A percentile compares a stretch with the other conserved stretches of the same genome.
These are phyloP conservation scores for Lepus timidus DNA, from an alignment of 2,113 vertebrate genomes.

Conservation along the genomic window DNA sequence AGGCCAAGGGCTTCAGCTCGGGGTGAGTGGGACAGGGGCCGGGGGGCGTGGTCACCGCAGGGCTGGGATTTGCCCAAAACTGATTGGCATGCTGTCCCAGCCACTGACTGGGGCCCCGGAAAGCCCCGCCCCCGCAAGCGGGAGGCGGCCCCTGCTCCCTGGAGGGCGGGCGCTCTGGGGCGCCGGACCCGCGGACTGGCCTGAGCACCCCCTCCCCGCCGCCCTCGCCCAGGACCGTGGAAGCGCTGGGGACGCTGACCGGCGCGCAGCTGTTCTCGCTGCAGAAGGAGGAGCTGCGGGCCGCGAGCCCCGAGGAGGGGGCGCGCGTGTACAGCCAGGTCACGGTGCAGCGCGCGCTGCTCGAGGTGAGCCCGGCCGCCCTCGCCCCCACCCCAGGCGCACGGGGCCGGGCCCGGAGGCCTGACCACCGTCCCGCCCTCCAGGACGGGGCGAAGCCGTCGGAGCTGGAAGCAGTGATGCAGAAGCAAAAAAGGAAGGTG, in stretches of 20 bases:
- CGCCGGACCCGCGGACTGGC: neutral
- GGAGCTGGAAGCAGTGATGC: constrained; percentile 93
- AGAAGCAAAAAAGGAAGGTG: constrained; percentile 94
- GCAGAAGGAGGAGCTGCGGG: constrained; percentile 81
- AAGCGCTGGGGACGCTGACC: constrained; percentile 73
- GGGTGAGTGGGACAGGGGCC: constrained; percentile 51
- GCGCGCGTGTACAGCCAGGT: constrained; percentile 92
- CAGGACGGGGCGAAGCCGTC: constrained; percentile 82
- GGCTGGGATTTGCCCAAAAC: neutral
- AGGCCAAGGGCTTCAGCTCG: constrained; percentile 91
- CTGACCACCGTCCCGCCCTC: neutral
- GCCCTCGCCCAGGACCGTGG: constrained; percentile 74
- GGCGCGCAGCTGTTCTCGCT: constrained; percentile 84
- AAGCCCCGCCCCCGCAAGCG: neutral
- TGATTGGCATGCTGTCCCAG: neutral
- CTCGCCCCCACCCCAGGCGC: rapidly evolving
- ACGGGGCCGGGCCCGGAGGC: rapidly evolving
- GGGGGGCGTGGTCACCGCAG: neutral
- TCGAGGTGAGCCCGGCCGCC: constrained; percentile 80
- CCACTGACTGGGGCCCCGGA: neutral
- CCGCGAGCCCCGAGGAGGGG: constrained; percentile 82
- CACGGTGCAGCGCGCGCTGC: constrained; percentile 91
- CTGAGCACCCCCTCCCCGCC: neutral
- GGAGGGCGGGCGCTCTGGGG: neutral
- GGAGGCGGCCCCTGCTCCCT: neutral